Base-by-base conservation (phyloP, 2,797 vertebrate species). In the Pangasius mekongensis region DNA sequence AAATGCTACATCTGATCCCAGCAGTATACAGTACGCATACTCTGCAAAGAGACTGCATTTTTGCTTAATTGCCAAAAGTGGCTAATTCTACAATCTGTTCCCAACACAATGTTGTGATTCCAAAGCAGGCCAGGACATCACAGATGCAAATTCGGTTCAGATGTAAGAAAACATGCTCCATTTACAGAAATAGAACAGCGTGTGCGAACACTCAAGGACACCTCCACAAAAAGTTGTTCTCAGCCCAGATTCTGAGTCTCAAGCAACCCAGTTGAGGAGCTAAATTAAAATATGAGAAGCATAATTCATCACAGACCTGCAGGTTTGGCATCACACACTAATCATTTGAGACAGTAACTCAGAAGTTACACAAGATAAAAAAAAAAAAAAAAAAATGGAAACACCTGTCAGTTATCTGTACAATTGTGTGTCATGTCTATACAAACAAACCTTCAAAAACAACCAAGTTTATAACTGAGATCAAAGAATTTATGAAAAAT, bases 201-300 rank as follows among this genome's bases (percentile, higher is more conserved):
- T 78, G 90, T 92, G 49, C 93, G 88, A 33, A 85, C 71, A 93
- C 92, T 94, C 92, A 20, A 91, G 87, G 91, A 93, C 91, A 90
- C 81, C 86, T 87, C 90, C 87, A 87, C 88, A 92, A 93, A 89
- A 94, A 92, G 93, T 94, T 95, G 93, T 91, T 89, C 92, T 91
- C 62, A 90, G 92, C 94, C 93, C 90, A 93, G 93, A 96, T 95
- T 94, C 93, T 83, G 87, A 93, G 90, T 93, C 91, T 89, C 89
- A 91, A 94, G 95, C 94, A 95, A 95, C 95, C 95, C 91, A 95
- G 92, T 95, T 96, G 93, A 94, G 83, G 56, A 43, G 83, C 82
- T 84, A 86, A 36, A 89, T 91, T 92, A 94, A 90, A 93, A 94
- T 67, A 81, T 62, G 81, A 36, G 24, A 83, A 54, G 83, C 84